Conservation (phyloP, 2,888 invertebrate species). For the Julus scandinavius region DNA sequence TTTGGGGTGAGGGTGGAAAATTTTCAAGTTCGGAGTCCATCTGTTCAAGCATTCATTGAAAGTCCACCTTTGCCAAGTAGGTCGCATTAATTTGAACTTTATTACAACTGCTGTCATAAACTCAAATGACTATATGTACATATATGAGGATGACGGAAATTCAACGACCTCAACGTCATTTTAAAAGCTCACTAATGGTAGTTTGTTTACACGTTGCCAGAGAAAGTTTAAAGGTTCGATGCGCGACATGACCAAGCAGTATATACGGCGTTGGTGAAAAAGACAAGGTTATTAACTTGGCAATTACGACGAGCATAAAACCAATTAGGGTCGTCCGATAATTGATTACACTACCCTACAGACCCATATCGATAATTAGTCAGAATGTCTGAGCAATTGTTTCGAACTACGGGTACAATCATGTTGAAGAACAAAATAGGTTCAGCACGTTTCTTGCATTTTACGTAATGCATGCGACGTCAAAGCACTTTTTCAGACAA, state of each 20-base stretch:
- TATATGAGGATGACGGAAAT: slow-evolving; percentile 16
- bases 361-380: slow-evolving; percentile 8
- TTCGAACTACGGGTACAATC: background rate
- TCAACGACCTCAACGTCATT: slow-evolving; percentile 8
- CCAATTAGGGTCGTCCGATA: slow-evolving; percentile 34
- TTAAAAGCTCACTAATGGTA: background rate
- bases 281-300: slow-evolving; percentile 6
- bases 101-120: background rate
- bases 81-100: slow-evolving; percentile 7
- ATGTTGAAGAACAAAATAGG: background rate
- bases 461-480: too few relatives aligned
- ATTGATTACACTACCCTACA: slow-evolving; percentile 29
- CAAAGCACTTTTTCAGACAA: too few relatives aligned
- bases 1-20: too few relatives aligned
- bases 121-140: background rate
- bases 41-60: background rate
- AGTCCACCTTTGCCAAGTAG: background rate
- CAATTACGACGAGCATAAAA: slow-evolving; percentile 20
- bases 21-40: too few relatives aligned
- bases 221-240: background rate
- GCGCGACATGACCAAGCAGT: background rate
- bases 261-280: background rate
- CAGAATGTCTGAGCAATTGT: slow-evolving; percentile 4
- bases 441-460: too few relatives aligned
- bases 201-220: background rate